Conservation (phyloP, 2,888 invertebrate genomes). For the Aphodius sticticus region DNA sequence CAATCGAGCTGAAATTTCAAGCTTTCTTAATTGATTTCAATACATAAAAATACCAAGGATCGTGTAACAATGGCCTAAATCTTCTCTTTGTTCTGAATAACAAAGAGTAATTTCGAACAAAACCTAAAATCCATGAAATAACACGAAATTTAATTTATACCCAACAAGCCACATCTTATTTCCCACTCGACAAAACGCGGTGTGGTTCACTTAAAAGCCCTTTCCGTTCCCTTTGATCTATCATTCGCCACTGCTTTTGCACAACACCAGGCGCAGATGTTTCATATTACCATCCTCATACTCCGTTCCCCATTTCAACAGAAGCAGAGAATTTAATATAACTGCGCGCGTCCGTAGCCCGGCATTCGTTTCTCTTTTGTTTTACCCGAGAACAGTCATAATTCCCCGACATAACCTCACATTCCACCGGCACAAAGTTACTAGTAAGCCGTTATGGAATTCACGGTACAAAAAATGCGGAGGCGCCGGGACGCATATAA, state of each 20-base stretch:
- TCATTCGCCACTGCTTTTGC: background rate
- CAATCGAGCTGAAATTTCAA: too few species aligned
- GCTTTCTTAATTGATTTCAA: too few species aligned
- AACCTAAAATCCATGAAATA: background rate
- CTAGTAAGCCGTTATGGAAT: background rate
- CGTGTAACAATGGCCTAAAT: too few species aligned
- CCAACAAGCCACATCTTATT: background rate
- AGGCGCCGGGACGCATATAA: background rate
- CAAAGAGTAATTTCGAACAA: too few species aligned
- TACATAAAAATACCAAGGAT: too few species aligned
- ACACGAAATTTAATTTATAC: background rate
- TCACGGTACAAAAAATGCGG: background rate
- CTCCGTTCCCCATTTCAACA: background rate
- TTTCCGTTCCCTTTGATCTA: background rate
- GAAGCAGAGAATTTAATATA: background rate
- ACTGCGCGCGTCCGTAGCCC: background rate
- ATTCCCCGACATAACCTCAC: background rate
- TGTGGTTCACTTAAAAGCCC: background rate
- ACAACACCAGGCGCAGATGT: background rate
- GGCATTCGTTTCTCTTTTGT: background rate
- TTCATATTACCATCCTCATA: background rate
- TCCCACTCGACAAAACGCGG: background rate
- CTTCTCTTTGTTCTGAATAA: too few species aligned
- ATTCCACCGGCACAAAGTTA: background rate
- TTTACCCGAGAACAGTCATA: background rate